Percentiles rank a stretch among this genome's conserved stretches.
Evolutionary conservation across 1,140 invertebrate species (phyloP).

Genomic region (Nebria ingens): DNA sequence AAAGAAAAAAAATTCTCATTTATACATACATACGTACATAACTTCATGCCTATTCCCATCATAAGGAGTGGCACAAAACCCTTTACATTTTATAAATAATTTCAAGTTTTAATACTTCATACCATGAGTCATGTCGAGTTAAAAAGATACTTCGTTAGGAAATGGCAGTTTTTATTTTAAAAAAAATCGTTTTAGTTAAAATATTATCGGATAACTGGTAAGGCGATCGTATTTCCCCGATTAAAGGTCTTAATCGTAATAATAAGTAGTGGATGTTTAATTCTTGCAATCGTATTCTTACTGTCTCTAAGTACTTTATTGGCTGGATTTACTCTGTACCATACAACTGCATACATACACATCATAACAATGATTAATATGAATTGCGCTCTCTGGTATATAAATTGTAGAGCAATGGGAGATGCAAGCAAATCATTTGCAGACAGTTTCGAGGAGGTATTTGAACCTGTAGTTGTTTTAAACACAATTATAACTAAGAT

Average conservation of each 20-base stretch:
- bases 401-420: conserved; percentile 49
- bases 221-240: conserved; percentile 44
- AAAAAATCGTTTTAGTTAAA: too few species aligned
- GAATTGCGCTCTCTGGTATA: conserved; percentile 53
- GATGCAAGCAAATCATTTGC: conserved; percentile 36
- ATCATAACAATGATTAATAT: conserved; percentile 54
- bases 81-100: too few species aligned
- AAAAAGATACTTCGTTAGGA: too few species aligned
- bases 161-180: neutral
- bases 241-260: conserved; percentile 44
- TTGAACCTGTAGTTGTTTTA: neutral
- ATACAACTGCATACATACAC: conserved; percentile 48
- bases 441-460: conserved; percentile 29
- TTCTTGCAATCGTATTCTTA: conserved; percentile 44
- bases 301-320: conserved; percentile 42
- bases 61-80: too few species aligned
- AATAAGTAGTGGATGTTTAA: conserved; percentile 44
- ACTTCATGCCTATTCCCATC: too few species aligned
- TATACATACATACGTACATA: too few species aligned
- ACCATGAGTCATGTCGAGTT: too few species aligned
- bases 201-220: conserved; percentile 26
- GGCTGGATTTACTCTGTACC: conserved; percentile 47
- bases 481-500: neutral
- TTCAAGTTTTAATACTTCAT: too few species aligned
- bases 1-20: too few species aligned